Conservation (phyloP, 2,888 invertebrate species). For the Spilosoma lubricipeda region DNA sequence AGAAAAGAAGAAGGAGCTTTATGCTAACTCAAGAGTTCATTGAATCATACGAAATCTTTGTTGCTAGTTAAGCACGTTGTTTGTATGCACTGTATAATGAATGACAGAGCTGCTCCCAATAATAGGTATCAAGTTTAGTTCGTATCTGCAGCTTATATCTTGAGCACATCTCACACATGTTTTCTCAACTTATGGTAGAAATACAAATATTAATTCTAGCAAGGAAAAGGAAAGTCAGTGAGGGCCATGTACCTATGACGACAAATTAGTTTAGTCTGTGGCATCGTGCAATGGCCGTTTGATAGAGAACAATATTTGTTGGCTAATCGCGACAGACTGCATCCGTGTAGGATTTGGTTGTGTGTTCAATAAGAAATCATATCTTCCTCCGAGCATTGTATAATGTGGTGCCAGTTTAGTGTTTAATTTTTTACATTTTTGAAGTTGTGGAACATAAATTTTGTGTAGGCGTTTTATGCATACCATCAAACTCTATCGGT, state of each 20-base stretch:
- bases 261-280: conserved; percentile 41
- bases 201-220: neutral
- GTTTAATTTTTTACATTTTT: conserved; percentile 47
- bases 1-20: too few species aligned
- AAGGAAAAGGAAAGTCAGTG: conserved; percentile 2
- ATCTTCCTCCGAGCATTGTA: conserved; percentile 46
- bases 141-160: neutral
- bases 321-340: conserved; percentile 52
- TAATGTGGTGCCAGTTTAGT: conserved; percentile 57
- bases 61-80: neutral
- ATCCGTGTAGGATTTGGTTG: conserved; percentile 47
- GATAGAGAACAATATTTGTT: conserved; percentile 52
- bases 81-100: too few species aligned
- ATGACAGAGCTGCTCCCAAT: neutral
- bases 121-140: neutral
- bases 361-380: conserved; percentile 52
- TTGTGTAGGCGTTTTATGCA: conserved; percentile 64
- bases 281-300: conserved; percentile 62
- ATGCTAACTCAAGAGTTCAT: too few species aligned
- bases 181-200: neutral
- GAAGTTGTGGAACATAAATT: conserved; percentile 59
- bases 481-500: conserved; percentile 55
- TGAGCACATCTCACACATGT: neutral
- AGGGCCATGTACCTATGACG: conserved; percentile 3
- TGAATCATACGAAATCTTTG: neutral